phyloP scores from a whole-genome alignment of 1,140 invertebrate species.

The Drosophila pruinosa region DNA sequence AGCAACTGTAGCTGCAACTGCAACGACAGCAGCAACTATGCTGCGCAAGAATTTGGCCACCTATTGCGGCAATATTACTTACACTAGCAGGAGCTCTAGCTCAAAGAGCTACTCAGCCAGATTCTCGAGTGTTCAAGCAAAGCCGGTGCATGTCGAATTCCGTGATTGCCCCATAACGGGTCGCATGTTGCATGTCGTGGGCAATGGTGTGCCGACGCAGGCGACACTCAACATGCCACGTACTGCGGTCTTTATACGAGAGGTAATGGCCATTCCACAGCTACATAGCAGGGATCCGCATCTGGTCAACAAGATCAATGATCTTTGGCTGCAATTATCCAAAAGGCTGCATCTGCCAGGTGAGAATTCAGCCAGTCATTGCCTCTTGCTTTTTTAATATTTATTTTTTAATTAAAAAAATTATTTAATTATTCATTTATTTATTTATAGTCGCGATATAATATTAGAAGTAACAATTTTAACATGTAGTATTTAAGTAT shows the following conservation, averaged over 20 bases:
- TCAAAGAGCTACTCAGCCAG: too few species aligned
- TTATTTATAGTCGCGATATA: too few species aligned
- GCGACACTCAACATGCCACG: constrained; percentile 46
- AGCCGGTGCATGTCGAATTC: constrained; percentile 12
- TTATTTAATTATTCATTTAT: too few species aligned
- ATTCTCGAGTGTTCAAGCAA: too few species aligned
- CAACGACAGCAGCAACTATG: not conserved
- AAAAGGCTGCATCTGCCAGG: constrained; percentile 58
- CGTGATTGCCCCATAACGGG: not conserved
- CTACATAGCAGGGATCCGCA: constrained; percentile 42
- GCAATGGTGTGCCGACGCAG: constrained; percentile 1
- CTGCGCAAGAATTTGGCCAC: too few species aligned
- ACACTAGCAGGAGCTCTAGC: too few species aligned
- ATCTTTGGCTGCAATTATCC: constrained; percentile 46
- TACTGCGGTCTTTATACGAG: constrained; percentile 47
- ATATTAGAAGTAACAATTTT: too few species aligned
- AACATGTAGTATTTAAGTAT: too few species aligned
- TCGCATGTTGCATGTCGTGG: constrained; percentile 21
- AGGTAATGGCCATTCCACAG: constrained; percentile 62
- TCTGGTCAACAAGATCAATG: not conserved
- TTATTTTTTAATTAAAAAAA: too few species aligned
- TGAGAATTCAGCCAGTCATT: too few species aligned
- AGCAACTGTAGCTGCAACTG: not conserved
- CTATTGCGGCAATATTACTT: too few species aligned
- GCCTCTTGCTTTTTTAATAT: too few species aligned